These are phyloP conservation scores for Bursaphelenchus okinawaensis DNA, from an alignment of 2,888 invertebrate species.

Conservation along the genomic window DNA sequence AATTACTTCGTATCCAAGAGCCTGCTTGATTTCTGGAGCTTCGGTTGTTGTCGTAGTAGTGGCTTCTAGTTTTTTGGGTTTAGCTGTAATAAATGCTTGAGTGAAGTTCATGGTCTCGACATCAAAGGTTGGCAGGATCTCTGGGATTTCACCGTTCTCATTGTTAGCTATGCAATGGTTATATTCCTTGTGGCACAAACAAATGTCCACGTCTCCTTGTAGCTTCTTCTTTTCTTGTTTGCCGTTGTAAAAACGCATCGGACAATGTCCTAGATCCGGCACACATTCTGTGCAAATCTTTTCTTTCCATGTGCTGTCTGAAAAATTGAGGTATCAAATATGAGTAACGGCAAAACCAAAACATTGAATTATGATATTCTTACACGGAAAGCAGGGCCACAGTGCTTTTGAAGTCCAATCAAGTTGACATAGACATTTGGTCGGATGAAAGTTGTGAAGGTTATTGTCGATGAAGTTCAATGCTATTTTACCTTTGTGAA, in stretches of 20 bases:
- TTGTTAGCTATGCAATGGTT: conserved; percentile 54
- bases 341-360: too few species aligned
- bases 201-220: conserved; percentile 39
- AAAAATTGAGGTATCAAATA: conserved; percentile 11
- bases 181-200: conserved; percentile 53
- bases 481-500: conserved; percentile 32
- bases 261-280: conserved; percentile 51
- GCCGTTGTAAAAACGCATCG: conserved; percentile 45
- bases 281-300: conserved; percentile 52
- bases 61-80: conserved; percentile 1
- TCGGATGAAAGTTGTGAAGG: conserved; percentile 38
- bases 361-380: conserved; percentile 20
- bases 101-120: conserved; percentile 31
- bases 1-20: conserved; percentile 47
- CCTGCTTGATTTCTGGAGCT: conserved; percentile 45
- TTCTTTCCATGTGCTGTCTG: conserved; percentile 55
- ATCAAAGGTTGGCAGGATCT: conserved; percentile 50
- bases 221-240: conserved; percentile 17
- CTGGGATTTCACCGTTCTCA: conserved; percentile 52
- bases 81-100: conserved; percentile 19
- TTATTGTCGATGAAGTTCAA: conserved; percentile 24
- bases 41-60: conserved; percentile 54
- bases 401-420: conserved; percentile 49
- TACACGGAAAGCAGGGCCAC: conserved; percentile 57
- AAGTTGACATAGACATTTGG: conserved; percentile 50